A percentile compares a stretch with the other conserved stretches of the same genome.
phyloP scores from a whole-genome alignment of 2,113 vertebrate genomes.

The Tupaia chinensis region DNA sequence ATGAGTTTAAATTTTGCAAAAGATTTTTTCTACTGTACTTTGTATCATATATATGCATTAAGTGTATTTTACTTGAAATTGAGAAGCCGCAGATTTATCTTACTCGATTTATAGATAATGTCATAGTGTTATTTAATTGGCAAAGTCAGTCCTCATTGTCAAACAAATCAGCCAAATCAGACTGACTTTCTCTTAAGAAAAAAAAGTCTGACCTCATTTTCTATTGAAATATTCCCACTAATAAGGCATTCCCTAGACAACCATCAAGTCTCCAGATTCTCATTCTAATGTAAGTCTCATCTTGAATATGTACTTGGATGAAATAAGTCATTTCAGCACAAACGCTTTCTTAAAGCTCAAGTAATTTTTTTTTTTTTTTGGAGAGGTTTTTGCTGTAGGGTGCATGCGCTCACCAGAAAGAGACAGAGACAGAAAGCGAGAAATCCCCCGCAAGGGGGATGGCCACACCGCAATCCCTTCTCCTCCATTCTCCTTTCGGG shows the following conservation, averaged over 20 bases:
- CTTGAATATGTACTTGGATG: not conserved
- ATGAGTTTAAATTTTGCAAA: not conserved
- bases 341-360: not conserved
- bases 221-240: not conserved
- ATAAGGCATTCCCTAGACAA: not conserved
- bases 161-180: not conserved
- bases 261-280: not conserved
- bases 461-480: too few species aligned
- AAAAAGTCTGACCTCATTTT: constrained; percentile 37
- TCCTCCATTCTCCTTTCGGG: too few species aligned
- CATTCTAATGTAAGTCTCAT: not conserved
- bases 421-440: too few species aligned
- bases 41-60: not conserved
- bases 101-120: not conserved
- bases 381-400: too few species aligned
- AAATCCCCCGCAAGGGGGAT: too few species aligned
- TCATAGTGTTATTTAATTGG: not conserved
- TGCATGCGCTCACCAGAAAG: too few species aligned
- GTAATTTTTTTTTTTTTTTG: too few species aligned
- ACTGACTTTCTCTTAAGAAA: not conserved
- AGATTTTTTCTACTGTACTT: not conserved
- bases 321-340: not conserved
- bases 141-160: not conserved
- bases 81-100: not conserved
- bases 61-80: not conserved